phyloP scores from a whole-genome alignment of 2,113 vertebrate species.

The Trematocara unimaculatum region DNA sequence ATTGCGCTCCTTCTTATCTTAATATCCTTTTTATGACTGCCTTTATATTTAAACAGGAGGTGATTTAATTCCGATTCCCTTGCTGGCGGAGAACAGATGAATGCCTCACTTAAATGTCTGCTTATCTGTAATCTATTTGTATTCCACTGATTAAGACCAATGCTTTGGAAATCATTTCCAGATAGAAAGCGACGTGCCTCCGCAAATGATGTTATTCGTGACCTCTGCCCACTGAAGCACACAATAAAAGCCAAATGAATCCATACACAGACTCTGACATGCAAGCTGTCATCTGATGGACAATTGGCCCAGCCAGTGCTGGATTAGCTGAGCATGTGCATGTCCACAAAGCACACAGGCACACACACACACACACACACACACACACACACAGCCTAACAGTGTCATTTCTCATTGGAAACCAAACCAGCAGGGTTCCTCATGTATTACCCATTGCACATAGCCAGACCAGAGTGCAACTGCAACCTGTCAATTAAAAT shows the following conservation, averaged over 20 bases:
- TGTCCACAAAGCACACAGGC: not conserved
- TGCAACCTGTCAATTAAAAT: conserved; percentile 57
- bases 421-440: conserved; percentile 25
- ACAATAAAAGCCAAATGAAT: conserved; percentile 7
- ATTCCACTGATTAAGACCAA: not conserved
- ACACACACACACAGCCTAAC: not conserved
- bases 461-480: conserved; percentile 33
- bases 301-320: conserved; percentile 6
- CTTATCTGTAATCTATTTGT: not conserved
- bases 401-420: conserved; percentile 42
- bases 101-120: not conserved
- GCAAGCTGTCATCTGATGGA: conserved; percentile 17
- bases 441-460: conserved; percentile 38
- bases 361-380: not conserved
- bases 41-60: not conserved
- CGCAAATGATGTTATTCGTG: not conserved
- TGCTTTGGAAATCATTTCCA: not conserved
- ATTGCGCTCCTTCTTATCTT: not conserved
- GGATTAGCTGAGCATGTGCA: not conserved
- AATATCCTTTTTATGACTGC: not conserved
- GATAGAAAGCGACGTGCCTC: not conserved
- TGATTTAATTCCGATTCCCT: not conserved
- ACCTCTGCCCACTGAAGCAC: not conserved
- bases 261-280: conserved; percentile 11
- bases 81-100: not conserved